A percentile compares a stretch with the other conserved stretches of the same genome.
phyloP scores from a whole-genome alignment of 2,888 invertebrate genomes.

The Agrotis ipsilon region DNA sequence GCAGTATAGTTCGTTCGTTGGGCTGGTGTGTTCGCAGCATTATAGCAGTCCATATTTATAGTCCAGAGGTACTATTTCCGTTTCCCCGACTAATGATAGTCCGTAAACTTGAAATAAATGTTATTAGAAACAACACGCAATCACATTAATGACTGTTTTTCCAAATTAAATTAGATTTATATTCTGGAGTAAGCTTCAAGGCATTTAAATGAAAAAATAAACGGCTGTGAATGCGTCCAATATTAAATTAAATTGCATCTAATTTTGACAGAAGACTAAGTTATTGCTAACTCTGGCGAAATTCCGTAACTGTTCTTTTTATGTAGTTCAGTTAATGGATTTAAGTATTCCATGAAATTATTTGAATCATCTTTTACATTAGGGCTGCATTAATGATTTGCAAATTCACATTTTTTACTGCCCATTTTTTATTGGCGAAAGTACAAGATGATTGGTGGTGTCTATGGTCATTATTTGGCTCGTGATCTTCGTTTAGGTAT shows the following conservation, averaged over 20 bases:
- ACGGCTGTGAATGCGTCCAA: slow-evolving; percentile 26
- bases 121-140: slow-evolving; percentile 59
- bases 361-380: slow-evolving; percentile 19
- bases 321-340: slow-evolving; percentile 8
- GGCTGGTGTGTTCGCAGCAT: too few species aligned
- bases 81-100: slow-evolving; percentile 62
- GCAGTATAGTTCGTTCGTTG: too few species aligned
- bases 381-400: slow-evolving; percentile 46
- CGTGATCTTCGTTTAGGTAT: slow-evolving; percentile 66
- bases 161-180: slow-evolving; percentile 32
- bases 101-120: slow-evolving; percentile 75
- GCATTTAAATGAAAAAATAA: slow-evolving; percentile 34
- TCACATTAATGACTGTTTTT: slow-evolving; percentile 42
- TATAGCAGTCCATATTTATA: slow-evolving; percentile 42
- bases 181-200: slow-evolving; percentile 16
- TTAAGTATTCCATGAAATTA: slow-evolving; percentile 42
- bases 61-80: slow-evolving; percentile 45
- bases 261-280: slow-evolving; percentile 27
- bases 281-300: slow-evolving; percentile 7
- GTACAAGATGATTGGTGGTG: slow-evolving; percentile 53
- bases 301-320: slow-evolving; percentile 32
- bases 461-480: slow-evolving; percentile 61
- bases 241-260: slow-evolving; percentile 44
- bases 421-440: slow-evolving; percentile 43
- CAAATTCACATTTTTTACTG: slow-evolving; percentile 48